Percentiles rank a stretch among this genome's conserved stretches.
These are phyloP conservation scores for Fringilla coelebs DNA, from an alignment of 2,797 vertebrate species.

Conservation along the genomic window DNA sequence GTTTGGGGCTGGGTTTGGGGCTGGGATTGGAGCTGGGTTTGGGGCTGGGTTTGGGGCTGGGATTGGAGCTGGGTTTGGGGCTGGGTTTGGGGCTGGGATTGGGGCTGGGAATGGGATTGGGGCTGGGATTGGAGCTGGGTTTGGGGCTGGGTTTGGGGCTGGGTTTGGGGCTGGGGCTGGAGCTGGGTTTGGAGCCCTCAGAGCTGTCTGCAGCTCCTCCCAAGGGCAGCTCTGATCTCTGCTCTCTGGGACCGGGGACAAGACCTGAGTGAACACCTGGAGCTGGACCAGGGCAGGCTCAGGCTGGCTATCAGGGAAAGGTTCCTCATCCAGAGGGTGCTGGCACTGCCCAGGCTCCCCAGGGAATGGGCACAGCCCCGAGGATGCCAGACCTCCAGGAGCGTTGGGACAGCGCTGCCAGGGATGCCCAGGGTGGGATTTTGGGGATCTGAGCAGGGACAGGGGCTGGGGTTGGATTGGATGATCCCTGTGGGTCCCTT, in stretches of 20 bases:
- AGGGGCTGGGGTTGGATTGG: accelerated
- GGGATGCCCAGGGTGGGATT: neutral
- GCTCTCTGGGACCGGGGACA: neutral
- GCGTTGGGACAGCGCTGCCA: accelerated
- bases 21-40: neutral
- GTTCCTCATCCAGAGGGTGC: neutral
- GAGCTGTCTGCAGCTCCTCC: neutral
- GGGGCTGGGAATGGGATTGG: neutral
- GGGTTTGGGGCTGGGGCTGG: neutral
- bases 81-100: no score
- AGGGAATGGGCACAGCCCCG: neutral
- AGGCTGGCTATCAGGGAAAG: accelerated
- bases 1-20: neutral
- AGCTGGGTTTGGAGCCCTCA: neutral
- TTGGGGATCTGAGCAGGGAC: accelerated
- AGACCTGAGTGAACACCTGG: accelerated
- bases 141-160: no score
- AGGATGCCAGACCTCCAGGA: neutral
- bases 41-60: neutral
- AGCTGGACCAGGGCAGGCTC: accelerated
- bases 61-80: neutral
- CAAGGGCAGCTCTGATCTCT: neutral
- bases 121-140: neutral
- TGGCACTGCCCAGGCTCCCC: neutral
- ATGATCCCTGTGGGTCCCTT: neutral